These are phyloP conservation scores for Agrochola lychnidis DNA, from an alignment of 2,888 invertebrate species.

Conservation along the genomic window DNA sequence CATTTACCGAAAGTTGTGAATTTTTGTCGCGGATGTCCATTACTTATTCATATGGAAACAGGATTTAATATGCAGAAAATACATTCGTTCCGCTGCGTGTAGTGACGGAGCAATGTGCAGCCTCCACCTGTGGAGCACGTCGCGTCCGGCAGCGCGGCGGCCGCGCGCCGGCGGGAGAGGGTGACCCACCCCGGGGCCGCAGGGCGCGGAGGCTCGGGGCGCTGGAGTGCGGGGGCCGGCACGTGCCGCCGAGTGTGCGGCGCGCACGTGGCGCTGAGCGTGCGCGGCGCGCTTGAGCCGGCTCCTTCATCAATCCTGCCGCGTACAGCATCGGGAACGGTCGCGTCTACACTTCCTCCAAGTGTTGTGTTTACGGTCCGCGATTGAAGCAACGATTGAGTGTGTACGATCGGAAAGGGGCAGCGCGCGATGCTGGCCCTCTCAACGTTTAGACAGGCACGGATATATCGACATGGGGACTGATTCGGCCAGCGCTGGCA, in stretches of 20 bases:
- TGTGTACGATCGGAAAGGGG: slow-evolving; percentile 75
- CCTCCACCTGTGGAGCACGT: slow-evolving; percentile 27
- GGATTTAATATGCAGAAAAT: slow-evolving; percentile 9
- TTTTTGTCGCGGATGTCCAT: slow-evolving; percentile 8
- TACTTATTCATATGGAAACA: slow-evolving; percentile 3
- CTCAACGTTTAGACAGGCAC: slow-evolving; percentile 86
- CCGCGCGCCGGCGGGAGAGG: slow-evolving; percentile 25
- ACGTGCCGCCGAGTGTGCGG: slow-evolving; percentile 75
- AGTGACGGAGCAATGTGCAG: background rate
- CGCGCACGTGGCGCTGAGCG: slow-evolving; percentile 82
- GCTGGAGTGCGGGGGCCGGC: slow-evolving; percentile 53
- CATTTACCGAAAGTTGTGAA: background rate
- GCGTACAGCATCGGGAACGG: slow-evolving; percentile 83
- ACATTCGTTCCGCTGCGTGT: slow-evolving; percentile 8
- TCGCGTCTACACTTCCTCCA: slow-evolving; percentile 76
- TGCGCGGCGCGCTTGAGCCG: slow-evolving; percentile 78
- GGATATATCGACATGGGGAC: slow-evolving; percentile 90
- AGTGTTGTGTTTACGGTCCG: slow-evolving; percentile 34
- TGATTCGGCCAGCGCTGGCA: slow-evolving; percentile 60
- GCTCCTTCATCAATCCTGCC: slow-evolving; percentile 84
- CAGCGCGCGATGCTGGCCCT: slow-evolving; percentile 80
- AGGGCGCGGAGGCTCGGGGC: slow-evolving; percentile 47
- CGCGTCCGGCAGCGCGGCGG: background rate
- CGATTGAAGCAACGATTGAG: slow-evolving; percentile 76
- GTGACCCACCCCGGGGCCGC: slow-evolving; percentile 34